These are phyloP conservation scores for Tylochromis polylepis DNA, from an alignment of 2,113 vertebrate species.

Conservation along the genomic window DNA sequence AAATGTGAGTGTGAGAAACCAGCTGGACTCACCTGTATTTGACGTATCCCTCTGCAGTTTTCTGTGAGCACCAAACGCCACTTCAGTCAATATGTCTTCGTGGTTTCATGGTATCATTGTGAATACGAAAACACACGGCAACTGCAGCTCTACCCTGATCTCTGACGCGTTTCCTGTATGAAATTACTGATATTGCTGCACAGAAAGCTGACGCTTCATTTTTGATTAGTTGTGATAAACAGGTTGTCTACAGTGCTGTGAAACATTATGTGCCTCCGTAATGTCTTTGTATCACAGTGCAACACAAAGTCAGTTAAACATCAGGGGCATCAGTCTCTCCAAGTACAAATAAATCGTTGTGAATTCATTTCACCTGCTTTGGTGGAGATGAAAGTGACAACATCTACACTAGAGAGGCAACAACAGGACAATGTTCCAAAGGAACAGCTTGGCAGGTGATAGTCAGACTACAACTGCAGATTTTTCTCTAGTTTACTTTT, in stretches of 20 bases:
- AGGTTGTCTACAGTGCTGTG: rapidly evolving
- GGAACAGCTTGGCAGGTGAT: not conserved
- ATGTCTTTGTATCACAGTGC: not conserved
- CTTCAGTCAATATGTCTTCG: not conserved
- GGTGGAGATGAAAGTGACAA: not conserved
- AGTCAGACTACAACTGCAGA: not conserved
- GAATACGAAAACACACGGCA: not conserved
- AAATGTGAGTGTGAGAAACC: not conserved
- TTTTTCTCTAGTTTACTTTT: not conserved
- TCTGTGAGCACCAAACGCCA: rapidly evolving
- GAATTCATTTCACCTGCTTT: not conserved
- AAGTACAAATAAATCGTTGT: not conserved
- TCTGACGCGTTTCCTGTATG: not conserved
- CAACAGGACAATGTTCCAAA: not conserved
- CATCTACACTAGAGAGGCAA: not conserved
- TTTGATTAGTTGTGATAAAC: rapidly evolving
- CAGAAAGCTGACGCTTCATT: not conserved
- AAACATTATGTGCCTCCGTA: rapidly evolving
- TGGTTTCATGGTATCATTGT: not conserved
- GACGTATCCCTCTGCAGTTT: not conserved
- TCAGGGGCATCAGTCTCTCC: not conserved
- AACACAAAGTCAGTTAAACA: not conserved
- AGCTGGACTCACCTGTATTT: not conserved
- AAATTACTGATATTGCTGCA: not conserved
- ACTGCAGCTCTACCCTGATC: not conserved